phyloP scores from a whole-genome alignment of 2,888 invertebrate species.

The Cheilosia vernalis region DNA sequence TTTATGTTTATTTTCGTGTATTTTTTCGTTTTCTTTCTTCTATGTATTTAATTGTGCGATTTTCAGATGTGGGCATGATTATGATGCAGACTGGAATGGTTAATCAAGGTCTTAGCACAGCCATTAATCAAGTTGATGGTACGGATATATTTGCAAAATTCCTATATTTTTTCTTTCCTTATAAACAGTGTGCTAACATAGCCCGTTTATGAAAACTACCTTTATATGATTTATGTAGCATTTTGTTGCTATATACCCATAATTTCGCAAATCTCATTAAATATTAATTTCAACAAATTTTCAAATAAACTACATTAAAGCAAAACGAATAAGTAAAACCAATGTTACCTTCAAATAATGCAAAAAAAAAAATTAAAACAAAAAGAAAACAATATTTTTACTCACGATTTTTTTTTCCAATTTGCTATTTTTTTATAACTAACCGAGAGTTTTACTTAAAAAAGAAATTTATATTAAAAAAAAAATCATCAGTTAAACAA shows the following conservation, averaged over 20 bases:
- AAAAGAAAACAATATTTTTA: slow-evolving; percentile 18
- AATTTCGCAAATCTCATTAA: slow-evolving; percentile 69
- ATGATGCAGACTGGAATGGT: slow-evolving; percentile 98
- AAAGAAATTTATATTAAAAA: slow-evolving; percentile 13
- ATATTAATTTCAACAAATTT: slow-evolving; percentile 53
- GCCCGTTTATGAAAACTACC: slow-evolving; percentile 51
- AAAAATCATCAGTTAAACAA: neutral
- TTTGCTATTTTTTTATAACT: slow-evolving; percentile 31
- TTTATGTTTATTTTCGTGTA: slow-evolving; percentile 47
- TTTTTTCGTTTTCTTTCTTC: slow-evolving; percentile 49
- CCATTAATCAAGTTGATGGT: slow-evolving; percentile 89
- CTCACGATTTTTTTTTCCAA: slow-evolving; percentile 35
- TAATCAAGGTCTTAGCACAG: slow-evolving; percentile 93
- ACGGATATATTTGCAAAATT: slow-evolving; percentile 84
- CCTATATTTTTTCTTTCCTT: slow-evolving; percentile 54
- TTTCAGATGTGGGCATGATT: slow-evolving; percentile 97
- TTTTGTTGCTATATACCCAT: slow-evolving; percentile 69
- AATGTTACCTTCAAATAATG: slow-evolving; percentile 54
- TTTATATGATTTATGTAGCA: slow-evolving; percentile 69
- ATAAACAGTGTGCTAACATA: slow-evolving; percentile 65
- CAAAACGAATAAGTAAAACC: slow-evolving; percentile 27
- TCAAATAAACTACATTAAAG: slow-evolving; percentile 31
- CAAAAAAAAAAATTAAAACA: slow-evolving; percentile 8
- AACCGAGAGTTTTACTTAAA: slow-evolving; percentile 30
- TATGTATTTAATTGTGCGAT: slow-evolving; percentile 74